These are phyloP conservation scores for Nothocercus julius DNA, from an alignment of 2,113 vertebrate genomes.

Conservation along the genomic window DNA sequence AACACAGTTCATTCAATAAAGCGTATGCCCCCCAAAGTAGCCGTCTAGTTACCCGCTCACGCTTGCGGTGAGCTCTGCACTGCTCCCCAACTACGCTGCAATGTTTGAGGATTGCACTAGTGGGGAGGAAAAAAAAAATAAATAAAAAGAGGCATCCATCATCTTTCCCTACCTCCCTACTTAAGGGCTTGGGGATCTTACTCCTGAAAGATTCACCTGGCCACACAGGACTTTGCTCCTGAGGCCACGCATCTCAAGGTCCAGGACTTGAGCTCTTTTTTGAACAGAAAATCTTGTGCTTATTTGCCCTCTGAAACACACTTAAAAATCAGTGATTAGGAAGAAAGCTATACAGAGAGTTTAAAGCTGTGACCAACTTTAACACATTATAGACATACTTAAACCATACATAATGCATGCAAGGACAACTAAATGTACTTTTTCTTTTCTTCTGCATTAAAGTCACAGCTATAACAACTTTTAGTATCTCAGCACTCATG, in stretches of 20 bases:
- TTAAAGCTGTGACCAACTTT: neutral
- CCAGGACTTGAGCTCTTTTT: neutral
- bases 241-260: rapidly evolving
- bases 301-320: neutral
- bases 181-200: neutral
- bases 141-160: too few relatives aligned
- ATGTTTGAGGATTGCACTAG: too few relatives aligned
- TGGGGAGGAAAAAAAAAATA: too few relatives aligned
- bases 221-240: neutral
- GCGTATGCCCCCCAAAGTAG: neutral
- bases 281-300: neutral
- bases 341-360: neutral
- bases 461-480: neutral
- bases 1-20: neutral
- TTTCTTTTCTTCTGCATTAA: neutral
- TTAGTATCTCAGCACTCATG: neutral
- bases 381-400: neutral
- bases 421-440: neutral
- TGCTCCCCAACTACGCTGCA: neutral
- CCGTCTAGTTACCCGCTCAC: neutral
- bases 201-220: neutral
- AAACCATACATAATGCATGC: neutral
- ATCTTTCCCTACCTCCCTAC: neutral
- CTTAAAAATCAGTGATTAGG: neutral
- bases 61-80: neutral